Evolutionary conservation across 1,140 invertebrate species (phyloP).

Genomic region (Tigriopus japonicus): DNA sequence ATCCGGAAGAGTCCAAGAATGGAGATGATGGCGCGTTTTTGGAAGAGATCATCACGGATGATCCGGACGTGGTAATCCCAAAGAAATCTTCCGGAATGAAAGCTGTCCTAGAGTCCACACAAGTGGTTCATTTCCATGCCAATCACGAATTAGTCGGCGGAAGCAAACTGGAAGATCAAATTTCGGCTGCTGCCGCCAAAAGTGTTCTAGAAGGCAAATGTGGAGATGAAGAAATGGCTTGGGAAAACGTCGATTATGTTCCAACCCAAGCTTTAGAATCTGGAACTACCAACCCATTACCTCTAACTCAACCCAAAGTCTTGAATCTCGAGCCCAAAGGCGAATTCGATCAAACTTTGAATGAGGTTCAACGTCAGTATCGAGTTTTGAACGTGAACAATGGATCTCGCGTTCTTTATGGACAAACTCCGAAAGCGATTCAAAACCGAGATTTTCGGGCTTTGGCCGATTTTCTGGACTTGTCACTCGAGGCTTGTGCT

Average conservation of each 20-base stretch:
- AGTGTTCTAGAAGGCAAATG: not conserved
- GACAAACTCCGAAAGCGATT: not conserved
- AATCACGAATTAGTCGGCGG: not conserved
- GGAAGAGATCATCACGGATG: not conserved
- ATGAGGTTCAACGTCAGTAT: too few species aligned
- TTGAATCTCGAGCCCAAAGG: too few species aligned
- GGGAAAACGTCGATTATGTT: too few species aligned
- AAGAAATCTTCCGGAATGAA: not conserved
- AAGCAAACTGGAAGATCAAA: not conserved
- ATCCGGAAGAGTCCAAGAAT: not conserved
- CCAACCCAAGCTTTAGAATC: too few species aligned
- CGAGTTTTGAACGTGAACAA: too few species aligned
- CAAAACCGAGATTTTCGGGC: not conserved
- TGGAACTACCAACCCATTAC: too few species aligned
- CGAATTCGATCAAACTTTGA: too few species aligned
- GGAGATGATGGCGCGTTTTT: not conserved
- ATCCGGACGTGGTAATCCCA: not conserved
- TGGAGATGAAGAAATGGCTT: not conserved
- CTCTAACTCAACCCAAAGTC: too few species aligned
- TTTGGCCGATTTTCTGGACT: not conserved
- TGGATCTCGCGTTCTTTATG: not conserved
- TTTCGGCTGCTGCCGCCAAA: not conserved
- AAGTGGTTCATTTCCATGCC: not conserved
- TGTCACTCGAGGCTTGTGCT: not conserved
- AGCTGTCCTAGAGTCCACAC: not conserved